phyloP scores from a whole-genome alignment of 1,140 invertebrate species.

The Heliconius hewitsoni region DNA sequence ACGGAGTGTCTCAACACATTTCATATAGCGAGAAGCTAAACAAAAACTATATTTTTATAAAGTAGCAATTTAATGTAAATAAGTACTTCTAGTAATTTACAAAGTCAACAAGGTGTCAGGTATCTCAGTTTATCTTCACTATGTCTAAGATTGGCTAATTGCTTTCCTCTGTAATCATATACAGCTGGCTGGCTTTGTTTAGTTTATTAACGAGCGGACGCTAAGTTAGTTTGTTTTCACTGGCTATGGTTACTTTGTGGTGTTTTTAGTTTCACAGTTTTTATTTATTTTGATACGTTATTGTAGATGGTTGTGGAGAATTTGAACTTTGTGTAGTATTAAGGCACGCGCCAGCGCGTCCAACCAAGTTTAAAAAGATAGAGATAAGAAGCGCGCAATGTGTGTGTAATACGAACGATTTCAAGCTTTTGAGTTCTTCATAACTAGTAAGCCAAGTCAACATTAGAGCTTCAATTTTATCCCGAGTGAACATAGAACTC shows the following conservation, averaged over 20 bases:
- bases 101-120: conserved; percentile 58
- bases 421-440: too few relatives aligned
- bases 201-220: conserved; percentile 44
- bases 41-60: too few relatives aligned
- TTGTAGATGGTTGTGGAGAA: not conserved
- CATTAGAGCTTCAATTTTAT: too few relatives aligned
- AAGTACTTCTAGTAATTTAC: not conserved
- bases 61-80: too few relatives aligned
- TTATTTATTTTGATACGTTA: not conserved
- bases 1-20: too few relatives aligned
- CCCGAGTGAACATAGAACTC: too few relatives aligned
- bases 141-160: conserved; percentile 65
- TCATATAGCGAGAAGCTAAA: too few relatives aligned
- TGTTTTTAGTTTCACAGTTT: not conserved
- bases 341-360: too few relatives aligned
- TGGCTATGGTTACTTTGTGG: conserved; percentile 3
- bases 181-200: conserved; percentile 45
- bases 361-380: too few relatives aligned
- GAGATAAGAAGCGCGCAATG: too few relatives aligned
- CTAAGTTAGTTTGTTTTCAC: not conserved
- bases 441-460: too few relatives aligned
- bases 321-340: not conserved
- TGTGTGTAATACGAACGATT: too few relatives aligned
- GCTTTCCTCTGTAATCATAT: conserved; percentile 70
- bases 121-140: conserved; percentile 67